Base-by-base conservation (phyloP, 2,797 vertebrate genomes). In the Phoebastria nigripes region DNA sequence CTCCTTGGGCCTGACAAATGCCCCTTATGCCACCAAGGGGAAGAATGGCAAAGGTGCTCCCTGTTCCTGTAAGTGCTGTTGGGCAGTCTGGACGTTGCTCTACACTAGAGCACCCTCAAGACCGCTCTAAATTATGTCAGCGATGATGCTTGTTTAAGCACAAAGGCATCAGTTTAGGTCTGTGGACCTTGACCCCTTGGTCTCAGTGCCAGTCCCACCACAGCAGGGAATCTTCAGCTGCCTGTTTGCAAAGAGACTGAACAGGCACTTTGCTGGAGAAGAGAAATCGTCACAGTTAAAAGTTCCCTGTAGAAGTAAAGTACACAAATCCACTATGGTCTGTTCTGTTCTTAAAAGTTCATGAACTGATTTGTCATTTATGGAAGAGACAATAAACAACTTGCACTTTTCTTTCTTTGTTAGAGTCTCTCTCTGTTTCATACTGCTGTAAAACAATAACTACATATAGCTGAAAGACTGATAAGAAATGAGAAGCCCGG, bases 401-500 rank as follows among this genome's bases (percentile, higher is more conserved):
- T 86, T 35, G 42, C 58, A 35, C 79, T 92, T 87, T 91, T 61
- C 78, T 88, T 73, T 73, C 78, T 96, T 82, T 73, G 42, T 51
- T 79, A n/a, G n/a, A n/a, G n/a, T 84, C 29, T 73, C 35, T 69
- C 42, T 59, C 13, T 67, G 35, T 87, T 95, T 89, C 73, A 41
- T 82, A 55, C 78, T 87, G 72, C 90, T 95, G 95, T 90, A 87
- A 70, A 94, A 87, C 87, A 90, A 83, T 96, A 93, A 84, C 82
- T 79, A 39, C 81, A 6, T 87, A 8, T 96, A 95, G 96, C 95
- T 96, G 87, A 82, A 72, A 91, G 95, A 31, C 74, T 67, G 96
- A 97, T 97, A 96, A 96, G 95, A 86, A 85, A 95, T 54, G 91
- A 84, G 93, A 82, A 96, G 94, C 94, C 95, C 3, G 8, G 83